These are phyloP conservation scores for Xenopus petersii DNA, from an alignment of 2,797 vertebrate genomes.

Conservation along the genomic window DNA sequence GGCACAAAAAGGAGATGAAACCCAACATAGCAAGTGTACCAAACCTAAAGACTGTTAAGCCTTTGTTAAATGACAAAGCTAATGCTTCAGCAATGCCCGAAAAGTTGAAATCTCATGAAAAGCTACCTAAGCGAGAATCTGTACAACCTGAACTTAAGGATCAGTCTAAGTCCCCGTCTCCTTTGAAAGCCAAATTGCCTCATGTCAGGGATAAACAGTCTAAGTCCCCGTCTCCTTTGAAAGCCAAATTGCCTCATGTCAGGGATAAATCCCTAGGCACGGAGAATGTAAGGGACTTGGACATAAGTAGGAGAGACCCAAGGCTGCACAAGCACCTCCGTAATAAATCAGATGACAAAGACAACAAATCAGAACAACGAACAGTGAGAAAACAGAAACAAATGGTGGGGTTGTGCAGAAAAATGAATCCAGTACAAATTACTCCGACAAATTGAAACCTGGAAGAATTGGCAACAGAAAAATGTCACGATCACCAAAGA, in stretches of 20 bases:
- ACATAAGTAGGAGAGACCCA: slow-evolving; percentile 84
- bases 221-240: no score
- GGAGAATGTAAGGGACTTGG: slow-evolving; percentile 68
- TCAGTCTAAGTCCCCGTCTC: no score
- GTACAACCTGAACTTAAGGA: no score
- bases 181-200: slow-evolving; percentile 72
- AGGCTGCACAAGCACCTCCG: slow-evolving; percentile 81
- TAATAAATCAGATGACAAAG: slow-evolving; percentile 78
- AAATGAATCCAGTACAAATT: slow-evolving; percentile 67
- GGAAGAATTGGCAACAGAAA: slow-evolving; percentile 77
- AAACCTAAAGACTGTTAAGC: slow-evolving; percentile 70
- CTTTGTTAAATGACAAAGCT: slow-evolving; percentile 66
- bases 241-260: slow-evolving; percentile 66
- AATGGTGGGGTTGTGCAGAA: slow-evolving; percentile 83
- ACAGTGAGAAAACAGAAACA: slow-evolving; percentile 70
- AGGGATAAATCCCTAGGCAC: slow-evolving; percentile 72
- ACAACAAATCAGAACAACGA: slow-evolving; percentile 75
- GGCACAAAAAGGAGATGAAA: slow-evolving; percentile 71
- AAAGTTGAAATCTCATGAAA: slow-evolving; percentile 70
- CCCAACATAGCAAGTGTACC: slow-evolving; percentile 53
- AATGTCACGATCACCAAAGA: slow-evolving; percentile 79
- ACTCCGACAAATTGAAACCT: slow-evolving; percentile 76
- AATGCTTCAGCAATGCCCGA: slow-evolving; percentile 66
- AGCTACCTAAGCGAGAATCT: slow-evolving; percentile 79
- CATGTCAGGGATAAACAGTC: slow-evolving; percentile 69